Conservation (phyloP, 2,113 vertebrate species). For the Larimichthys polyactis region DNA sequence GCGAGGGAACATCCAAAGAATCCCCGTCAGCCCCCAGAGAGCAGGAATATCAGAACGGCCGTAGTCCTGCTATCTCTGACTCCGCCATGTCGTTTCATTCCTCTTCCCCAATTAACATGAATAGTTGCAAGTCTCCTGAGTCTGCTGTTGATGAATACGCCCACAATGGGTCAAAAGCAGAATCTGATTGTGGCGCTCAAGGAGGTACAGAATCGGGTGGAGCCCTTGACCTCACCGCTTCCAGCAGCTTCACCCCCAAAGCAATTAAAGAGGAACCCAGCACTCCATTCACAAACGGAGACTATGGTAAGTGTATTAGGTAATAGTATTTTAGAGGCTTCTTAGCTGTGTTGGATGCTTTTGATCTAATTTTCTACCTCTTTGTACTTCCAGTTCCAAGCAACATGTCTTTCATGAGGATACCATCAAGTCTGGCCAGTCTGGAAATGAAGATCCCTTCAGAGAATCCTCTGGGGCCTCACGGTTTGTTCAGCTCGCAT, state of each 20-base stretch:
- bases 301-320: slow-evolving; percentile 82
- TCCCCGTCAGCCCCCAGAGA: slow-evolving; percentile 83
- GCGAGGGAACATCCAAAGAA: slow-evolving; percentile 89
- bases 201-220: slow-evolving; percentile 87
- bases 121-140: slow-evolving; percentile 87
- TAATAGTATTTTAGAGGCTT: rapidly evolving
- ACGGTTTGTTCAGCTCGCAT: slow-evolving; percentile 86
- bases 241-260: slow-evolving; percentile 85
- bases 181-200: slow-evolving; percentile 76
- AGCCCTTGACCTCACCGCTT: slow-evolving; percentile 92
- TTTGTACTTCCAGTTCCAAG: slow-evolving; percentile 80
- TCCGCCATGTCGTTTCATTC: slow-evolving; percentile 82
- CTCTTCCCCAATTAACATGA: slow-evolving; percentile 87
- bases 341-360: not conserved
- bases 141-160: slow-evolving; percentile 79
- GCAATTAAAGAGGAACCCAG: slow-evolving; percentile 89
- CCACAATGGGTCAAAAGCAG: slow-evolving; percentile 67
- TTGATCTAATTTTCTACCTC: not conserved
- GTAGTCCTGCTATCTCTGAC: slow-evolving; percentile 89
- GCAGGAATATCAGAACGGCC: slow-evolving; percentile 87
- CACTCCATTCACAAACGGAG: slow-evolving; percentile 84
- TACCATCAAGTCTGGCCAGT: slow-evolving; percentile 90
- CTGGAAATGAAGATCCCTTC: slow-evolving; percentile 90
- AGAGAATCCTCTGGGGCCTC: slow-evolving; percentile 85
- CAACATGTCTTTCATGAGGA: slow-evolving; percentile 86